Evolutionary conservation across 2,888 invertebrate species (phyloP).

Genomic region (Phymatocera aterrima): DNA sequence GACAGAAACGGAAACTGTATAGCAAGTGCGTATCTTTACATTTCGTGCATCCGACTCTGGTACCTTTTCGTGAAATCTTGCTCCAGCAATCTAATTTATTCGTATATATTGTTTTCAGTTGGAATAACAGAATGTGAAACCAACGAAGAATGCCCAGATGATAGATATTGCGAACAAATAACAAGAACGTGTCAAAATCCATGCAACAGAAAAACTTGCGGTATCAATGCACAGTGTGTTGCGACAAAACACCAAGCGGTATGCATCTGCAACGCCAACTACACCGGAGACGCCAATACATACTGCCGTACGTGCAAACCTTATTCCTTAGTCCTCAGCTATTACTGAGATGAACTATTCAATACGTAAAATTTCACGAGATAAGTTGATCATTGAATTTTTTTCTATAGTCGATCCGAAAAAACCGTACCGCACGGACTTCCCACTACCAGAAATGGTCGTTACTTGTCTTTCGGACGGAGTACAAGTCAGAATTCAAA

Average conservation of each 20-base stretch:
- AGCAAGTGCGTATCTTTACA: slow-evolving; percentile 71
- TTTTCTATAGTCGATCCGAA: slow-evolving; percentile 70
- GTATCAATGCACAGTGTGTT: slow-evolving; percentile 86
- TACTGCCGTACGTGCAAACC: slow-evolving; percentile 81
- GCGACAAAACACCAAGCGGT: slow-evolving; percentile 85
- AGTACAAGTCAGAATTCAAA: slow-evolving; percentile 74
- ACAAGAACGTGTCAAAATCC: slow-evolving; percentile 87
- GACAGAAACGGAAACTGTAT: slow-evolving; percentile 80
- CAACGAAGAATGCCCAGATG: slow-evolving; percentile 86
- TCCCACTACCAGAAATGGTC: slow-evolving; percentile 90
- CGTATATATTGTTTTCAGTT: slow-evolving; percentile 56
- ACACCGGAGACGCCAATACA: slow-evolving; percentile 85
- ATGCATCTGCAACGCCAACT: slow-evolving; percentile 87
- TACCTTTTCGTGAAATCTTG: neutral
- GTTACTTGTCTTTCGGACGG: slow-evolving; percentile 95
- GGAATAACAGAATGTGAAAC: slow-evolving; percentile 79
- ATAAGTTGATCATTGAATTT: slow-evolving; percentile 12
- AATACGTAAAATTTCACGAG: neutral
- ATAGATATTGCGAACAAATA: slow-evolving; percentile 83
- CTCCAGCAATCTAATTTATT: neutral
- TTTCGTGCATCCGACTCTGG: slow-evolving; percentile 12
- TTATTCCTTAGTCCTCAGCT: slow-evolving; percentile 39
- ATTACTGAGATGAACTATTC: neutral
- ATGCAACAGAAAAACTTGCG: slow-evolving; percentile 86
- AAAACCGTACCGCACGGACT: slow-evolving; percentile 83